These are phyloP conservation scores for Deilephila elpenor DNA, from an alignment of 2,888 invertebrate genomes.

Conservation along the genomic window DNA sequence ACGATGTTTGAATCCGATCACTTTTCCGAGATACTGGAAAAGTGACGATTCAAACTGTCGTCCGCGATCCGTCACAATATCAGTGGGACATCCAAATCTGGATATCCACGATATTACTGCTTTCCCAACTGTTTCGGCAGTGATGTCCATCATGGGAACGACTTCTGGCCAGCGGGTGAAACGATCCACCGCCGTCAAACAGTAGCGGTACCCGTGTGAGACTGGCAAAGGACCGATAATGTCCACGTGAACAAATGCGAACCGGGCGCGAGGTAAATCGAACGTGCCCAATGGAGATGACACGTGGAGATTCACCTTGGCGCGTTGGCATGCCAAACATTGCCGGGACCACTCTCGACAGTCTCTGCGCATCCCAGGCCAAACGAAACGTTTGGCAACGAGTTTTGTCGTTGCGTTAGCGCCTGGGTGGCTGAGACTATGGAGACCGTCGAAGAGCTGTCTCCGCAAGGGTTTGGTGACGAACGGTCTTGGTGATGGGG, in stretches of 20 bases:
- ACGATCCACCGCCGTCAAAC: constrained; percentile 44
- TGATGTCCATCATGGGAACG: constrained; percentile 49
- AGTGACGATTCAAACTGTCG: constrained; percentile 48
- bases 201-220: constrained; percentile 38
- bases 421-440: constrained; percentile 38
- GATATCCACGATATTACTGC: constrained; percentile 50
- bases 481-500: constrained; percentile 33
- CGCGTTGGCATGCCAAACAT: neutral
- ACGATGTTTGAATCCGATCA: constrained; percentile 31
- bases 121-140: constrained; percentile 57
- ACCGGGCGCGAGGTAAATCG: constrained; percentile 25
- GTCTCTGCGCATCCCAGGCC: constrained; percentile 38
- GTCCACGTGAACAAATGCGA: constrained; percentile 39
- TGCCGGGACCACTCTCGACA: neutral
- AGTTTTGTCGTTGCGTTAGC: constrained; percentile 33
- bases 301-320: constrained; percentile 16
- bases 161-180: constrained; percentile 46
- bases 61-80: constrained; percentile 60
- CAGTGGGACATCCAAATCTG: constrained; percentile 44
- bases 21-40: constrained; percentile 28
- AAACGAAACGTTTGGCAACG: constrained; percentile 39
- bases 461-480: constrained; percentile 31
- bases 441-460: constrained; percentile 34
- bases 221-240: constrained; percentile 38
- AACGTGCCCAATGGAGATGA: constrained; percentile 21